Evolutionary conservation across 2,888 invertebrate species (phyloP).

Genomic region (Rhimphoctona megacephalus): DNA sequence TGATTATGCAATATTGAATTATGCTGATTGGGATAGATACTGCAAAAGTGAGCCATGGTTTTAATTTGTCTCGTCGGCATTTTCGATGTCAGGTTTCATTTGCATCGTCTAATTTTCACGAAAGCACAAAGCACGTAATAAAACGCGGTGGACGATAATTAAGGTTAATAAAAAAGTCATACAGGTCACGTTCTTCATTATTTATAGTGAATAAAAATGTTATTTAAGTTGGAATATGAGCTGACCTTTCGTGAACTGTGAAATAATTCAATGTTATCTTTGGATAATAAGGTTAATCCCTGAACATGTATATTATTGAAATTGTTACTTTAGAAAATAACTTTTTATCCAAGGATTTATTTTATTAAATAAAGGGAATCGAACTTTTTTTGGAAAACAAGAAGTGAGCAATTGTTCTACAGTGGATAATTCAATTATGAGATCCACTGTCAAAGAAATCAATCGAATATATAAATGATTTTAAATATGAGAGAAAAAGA

Average conservation of each 20-base stretch:
- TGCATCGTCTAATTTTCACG: constrained; percentile 1
- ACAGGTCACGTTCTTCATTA: background rate
- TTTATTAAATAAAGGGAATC: background rate
- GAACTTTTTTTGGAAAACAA: background rate
- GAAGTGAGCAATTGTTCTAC: background rate
- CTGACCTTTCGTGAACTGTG: background rate
- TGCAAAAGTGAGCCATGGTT: background rate
- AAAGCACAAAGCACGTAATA: background rate
- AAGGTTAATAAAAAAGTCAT: background rate
- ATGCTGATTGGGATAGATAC: constrained; percentile 27
- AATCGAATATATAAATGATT: background rate
- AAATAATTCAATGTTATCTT: background rate
- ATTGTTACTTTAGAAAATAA: background rate
- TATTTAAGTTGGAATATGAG: background rate
- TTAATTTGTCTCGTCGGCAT: constrained; percentile 3
- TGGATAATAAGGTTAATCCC: background rate
- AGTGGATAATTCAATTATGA: background rate
- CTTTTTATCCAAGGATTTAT: background rate
- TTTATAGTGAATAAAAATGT: background rate
- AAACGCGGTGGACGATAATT: background rate
- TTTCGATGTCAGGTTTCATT: constrained; percentile 2
- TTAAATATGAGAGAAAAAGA: no score
- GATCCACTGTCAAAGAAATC: background rate
- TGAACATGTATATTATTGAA: background rate
- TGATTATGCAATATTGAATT: constrained; percentile 32